These are phyloP conservation scores for Drosophila obscura DNA, from an alignment of 1,140 invertebrate genomes.

Conservation along the genomic window DNA sequence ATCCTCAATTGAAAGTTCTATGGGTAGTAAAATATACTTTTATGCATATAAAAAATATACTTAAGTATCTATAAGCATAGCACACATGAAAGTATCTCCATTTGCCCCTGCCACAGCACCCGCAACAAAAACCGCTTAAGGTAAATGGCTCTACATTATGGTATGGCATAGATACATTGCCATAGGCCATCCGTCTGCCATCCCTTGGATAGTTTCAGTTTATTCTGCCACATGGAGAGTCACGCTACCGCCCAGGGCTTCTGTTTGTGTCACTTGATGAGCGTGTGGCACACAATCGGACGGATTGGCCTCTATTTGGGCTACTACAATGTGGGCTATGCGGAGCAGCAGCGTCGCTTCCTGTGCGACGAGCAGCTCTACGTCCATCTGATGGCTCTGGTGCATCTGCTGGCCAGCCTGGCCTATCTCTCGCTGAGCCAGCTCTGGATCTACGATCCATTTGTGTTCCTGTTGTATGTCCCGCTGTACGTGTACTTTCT, in stretches of 20 bases:
- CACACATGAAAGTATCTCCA: too few species aligned
- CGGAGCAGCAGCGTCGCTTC: constrained; percentile 15
- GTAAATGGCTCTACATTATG: too few species aligned
- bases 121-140: too few species aligned
- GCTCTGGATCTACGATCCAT: constrained; percentile 47
- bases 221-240: constrained; percentile 35
- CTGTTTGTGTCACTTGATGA: constrained; percentile 58
- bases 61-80: too few species aligned
- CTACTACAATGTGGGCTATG: constrained; percentile 51
- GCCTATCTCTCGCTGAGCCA: constrained; percentile 51
- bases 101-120: too few species aligned
- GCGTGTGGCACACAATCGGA: constrained; percentile 44
- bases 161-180: too few species aligned
- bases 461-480: constrained; percentile 46
- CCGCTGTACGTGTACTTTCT: constrained; percentile 58
- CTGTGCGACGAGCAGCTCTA: constrained; percentile 57
- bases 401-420: constrained; percentile 25
- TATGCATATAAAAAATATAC: too few species aligned
- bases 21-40: too few species aligned
- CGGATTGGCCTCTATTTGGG: constrained; percentile 55
- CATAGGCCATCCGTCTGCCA: too few species aligned
- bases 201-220: constrained; percentile 6
- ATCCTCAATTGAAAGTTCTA: too few species aligned
- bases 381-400: constrained; percentile 46
- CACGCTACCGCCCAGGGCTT: constrained; percentile 55